phyloP scores from a whole-genome alignment of 2,113 vertebrate species.

The Cinclus cinclus region DNA sequence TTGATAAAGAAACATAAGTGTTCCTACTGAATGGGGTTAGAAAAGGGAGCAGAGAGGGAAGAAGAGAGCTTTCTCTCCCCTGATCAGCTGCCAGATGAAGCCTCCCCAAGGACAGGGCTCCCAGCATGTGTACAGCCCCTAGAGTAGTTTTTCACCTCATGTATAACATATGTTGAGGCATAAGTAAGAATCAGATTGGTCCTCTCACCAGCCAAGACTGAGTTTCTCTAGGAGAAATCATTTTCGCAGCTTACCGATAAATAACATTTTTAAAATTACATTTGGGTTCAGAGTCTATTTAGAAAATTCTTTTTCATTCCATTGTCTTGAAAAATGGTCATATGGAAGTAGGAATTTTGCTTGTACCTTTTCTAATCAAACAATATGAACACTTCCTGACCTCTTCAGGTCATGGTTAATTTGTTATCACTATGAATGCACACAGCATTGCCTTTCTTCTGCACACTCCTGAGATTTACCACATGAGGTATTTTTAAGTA shows the following conservation, averaged over 20 bases:
- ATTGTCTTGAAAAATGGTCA: not conserved
- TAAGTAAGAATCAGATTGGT: not conserved
- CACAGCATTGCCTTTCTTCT: constrained; percentile 53
- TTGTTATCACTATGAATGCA: constrained; percentile 66
- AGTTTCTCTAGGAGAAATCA: not conserved
- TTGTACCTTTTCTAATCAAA: constrained; percentile 30
- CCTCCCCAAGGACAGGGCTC: rapidly evolving
- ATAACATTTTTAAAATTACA: not conserved
- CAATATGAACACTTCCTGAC: constrained; percentile 27
- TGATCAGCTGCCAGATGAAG: not conserved
- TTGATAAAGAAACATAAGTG: not conserved
- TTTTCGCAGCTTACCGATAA: not conserved
- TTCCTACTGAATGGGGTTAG: not conserved
- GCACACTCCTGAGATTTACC: constrained; percentile 72
- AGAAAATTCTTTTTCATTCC: not conserved
- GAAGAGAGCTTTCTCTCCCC: not conserved
- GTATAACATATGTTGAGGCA: not conserved
- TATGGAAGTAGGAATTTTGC: not conserved
- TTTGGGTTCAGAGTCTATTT: not conserved
- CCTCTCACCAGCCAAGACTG: not conserved
- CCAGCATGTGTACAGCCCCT: not conserved
- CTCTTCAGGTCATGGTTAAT: constrained; percentile 69
- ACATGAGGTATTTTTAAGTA: constrained; percentile 74
- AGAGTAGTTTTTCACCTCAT: not conserved
- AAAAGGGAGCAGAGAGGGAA: not conserved